phyloP scores from a whole-genome alignment of 2,888 invertebrate species.

The Pollenia griseotomentosa region DNA sequence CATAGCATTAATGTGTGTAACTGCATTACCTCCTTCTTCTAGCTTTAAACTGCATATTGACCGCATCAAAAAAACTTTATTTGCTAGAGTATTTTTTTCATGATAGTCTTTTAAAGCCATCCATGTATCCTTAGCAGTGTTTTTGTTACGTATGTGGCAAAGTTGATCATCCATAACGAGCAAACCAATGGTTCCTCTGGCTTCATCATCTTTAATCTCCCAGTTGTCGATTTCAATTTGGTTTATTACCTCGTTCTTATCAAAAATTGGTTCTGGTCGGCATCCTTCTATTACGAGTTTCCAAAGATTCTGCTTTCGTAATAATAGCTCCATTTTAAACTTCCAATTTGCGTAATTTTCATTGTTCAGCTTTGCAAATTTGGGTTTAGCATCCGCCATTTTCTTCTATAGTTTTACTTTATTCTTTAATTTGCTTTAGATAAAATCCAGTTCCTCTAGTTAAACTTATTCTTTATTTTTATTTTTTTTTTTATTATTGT shows the following conservation, averaged over 20 bases:
- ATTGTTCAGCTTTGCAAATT: not conserved
- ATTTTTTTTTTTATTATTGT: too few species aligned
- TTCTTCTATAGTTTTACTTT: too few species aligned
- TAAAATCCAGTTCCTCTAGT: not conserved
- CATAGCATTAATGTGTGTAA: too few species aligned
- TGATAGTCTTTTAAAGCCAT: not conserved
- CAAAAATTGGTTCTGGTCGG: too few species aligned
- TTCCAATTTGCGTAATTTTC: slow-evolving; percentile 12
- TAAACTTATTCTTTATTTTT: not conserved
- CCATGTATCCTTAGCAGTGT: slow-evolving; percentile 38
- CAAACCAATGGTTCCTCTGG: slow-evolving; percentile 31
- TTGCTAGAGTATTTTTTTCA: too few species aligned
- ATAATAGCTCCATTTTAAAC: too few species aligned
- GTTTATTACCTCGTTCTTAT: not conserved
- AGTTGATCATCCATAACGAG: slow-evolving; percentile 50
- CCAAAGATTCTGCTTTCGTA: slow-evolving; percentile 8
- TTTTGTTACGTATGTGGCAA: slow-evolving; percentile 34
- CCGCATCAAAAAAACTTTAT: too few species aligned
- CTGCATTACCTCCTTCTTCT: too few species aligned
- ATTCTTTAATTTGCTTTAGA: too few species aligned
- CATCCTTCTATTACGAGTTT: slow-evolving; percentile 2
- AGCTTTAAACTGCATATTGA: too few species aligned
- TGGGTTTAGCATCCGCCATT: too few species aligned
- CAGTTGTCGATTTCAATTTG: not conserved
- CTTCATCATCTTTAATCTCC: slow-evolving; percentile 4